phyloP scores from a whole-genome alignment of 2,113 vertebrate genomes.

The Microcebus murinus region DNA sequence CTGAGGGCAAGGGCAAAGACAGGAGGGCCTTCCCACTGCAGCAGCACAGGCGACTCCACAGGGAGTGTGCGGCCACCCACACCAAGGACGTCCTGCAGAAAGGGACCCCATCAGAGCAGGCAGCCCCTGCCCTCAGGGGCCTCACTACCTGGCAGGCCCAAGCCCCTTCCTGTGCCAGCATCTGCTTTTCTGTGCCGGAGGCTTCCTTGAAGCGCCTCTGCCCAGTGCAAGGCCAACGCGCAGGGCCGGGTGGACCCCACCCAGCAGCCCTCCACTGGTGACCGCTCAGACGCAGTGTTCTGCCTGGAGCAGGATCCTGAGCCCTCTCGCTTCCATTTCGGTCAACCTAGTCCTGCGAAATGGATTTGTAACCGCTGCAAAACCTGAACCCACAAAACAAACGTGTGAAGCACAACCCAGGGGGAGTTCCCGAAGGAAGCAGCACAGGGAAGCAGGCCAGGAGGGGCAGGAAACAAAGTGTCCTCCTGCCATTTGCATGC shows the following conservation, averaged over 20 bases:
- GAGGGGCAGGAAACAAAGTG: not conserved
- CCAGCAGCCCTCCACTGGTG: accelerated
- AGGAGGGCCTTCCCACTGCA: not conserved
- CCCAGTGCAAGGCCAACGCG: not conserved
- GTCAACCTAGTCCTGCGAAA: not conserved
- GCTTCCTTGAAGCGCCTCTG: not conserved
- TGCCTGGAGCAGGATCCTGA: not conserved
- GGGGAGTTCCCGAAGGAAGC: not conserved
- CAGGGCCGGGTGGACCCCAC: too few species aligned
- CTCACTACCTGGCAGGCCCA: not conserved
- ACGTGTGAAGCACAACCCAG: too few species aligned
- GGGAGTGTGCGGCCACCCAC: accelerated
- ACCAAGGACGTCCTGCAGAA: accelerated
- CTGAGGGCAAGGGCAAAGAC: not conserved
- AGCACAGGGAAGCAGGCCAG: not conserved
- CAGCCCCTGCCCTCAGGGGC: not conserved
- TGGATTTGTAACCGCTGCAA: not conserved
- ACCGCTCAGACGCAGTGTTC: not conserved
- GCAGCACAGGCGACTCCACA: not conserved
- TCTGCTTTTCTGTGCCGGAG: not conserved
- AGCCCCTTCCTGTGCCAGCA: not conserved
- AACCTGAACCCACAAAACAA: not conserved
- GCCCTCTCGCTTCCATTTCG: accelerated
- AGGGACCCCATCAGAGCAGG: accelerated
- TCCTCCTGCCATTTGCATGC: accelerated